These are phyloP conservation scores for Pedicia rivosa DNA, from an alignment of 2,888 invertebrate genomes.

Conservation along the genomic window DNA sequence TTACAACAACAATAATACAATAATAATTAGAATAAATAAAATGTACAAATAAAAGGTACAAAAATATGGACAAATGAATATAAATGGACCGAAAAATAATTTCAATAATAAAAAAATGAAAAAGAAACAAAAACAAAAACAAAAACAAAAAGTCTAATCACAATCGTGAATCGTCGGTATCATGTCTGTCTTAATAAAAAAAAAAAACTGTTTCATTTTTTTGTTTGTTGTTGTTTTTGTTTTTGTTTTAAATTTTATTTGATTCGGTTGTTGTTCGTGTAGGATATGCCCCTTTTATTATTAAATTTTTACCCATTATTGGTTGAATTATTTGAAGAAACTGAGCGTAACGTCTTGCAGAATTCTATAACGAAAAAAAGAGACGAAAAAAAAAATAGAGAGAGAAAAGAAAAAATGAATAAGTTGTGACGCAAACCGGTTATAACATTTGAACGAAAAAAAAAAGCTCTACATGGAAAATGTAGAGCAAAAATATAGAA, in stretches of 20 bases:
- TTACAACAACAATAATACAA: too few relatives aligned
- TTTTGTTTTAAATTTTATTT: too few relatives aligned
- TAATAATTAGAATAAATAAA: too few relatives aligned
- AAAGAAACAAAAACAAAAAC: background rate
- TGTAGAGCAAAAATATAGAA: too few relatives aligned
- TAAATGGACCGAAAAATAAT: background rate
- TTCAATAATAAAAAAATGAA: background rate
- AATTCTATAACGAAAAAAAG: slow-evolving; percentile 42
- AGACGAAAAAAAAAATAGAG: slow-evolving; percentile 1
- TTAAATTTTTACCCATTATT: slow-evolving; percentile 52
- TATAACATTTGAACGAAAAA: too few relatives aligned
- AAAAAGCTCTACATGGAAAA: too few relatives aligned
- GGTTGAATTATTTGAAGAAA: slow-evolving; percentile 60
- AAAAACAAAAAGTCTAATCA: background rate
- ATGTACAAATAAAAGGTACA: too few relatives aligned
- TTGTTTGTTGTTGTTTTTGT: slow-evolving; percentile 5
- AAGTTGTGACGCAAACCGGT: too few relatives aligned
- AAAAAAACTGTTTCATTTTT: too few relatives aligned
- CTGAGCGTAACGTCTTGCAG: slow-evolving; percentile 56
- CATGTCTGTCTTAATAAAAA: too few relatives aligned
- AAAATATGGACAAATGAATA: too few relatives aligned
- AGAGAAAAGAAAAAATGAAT: too few relatives aligned
- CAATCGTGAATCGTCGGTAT: background rate
- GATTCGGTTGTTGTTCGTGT: slow-evolving; percentile 8
- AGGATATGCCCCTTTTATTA: slow-evolving; percentile 51